Evolutionary conservation across 2,797 vertebrate species (phyloP).

Genomic region (Crypturellus tataupa): DNA sequence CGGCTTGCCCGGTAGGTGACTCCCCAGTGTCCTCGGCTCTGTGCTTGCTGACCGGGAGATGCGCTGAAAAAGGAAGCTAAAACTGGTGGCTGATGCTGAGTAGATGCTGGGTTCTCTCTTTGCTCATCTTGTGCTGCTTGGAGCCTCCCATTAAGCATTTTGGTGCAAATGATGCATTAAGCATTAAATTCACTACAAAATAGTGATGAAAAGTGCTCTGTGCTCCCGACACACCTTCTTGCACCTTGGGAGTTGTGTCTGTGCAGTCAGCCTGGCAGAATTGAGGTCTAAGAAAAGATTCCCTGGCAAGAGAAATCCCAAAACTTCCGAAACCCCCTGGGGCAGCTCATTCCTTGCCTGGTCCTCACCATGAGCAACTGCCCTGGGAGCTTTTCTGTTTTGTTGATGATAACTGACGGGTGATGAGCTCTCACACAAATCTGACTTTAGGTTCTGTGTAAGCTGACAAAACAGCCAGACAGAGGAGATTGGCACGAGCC

Average conservation of each 20-base stretch:
- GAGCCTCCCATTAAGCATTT: background rate
- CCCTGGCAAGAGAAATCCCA: background rate
- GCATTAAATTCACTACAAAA: background rate
- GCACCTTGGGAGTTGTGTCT: accelerated
- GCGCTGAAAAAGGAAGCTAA: background rate
- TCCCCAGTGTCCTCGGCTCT: background rate
- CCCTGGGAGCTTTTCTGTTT: background rate
- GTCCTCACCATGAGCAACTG: background rate
- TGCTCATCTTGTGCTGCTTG: accelerated
- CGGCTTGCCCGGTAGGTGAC: constrained; percentile 75
- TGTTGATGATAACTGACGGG: background rate
- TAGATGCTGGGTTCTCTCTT: background rate
- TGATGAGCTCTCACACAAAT: background rate
- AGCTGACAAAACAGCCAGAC: background rate
- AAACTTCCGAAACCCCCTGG: background rate
- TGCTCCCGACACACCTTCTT: background rate
- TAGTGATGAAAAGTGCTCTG: background rate
- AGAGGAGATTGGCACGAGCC: accelerated
- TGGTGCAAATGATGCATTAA: background rate
- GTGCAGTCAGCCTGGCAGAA: background rate
- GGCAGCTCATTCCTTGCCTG: background rate
- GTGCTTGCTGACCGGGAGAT: background rate
- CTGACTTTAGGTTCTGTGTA: background rate
- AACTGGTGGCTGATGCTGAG: background rate
- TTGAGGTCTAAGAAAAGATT: background rate